These are phyloP conservation scores for Staurois parvus DNA, from an alignment of 2,797 vertebrate species.

Conservation along the genomic window DNA sequence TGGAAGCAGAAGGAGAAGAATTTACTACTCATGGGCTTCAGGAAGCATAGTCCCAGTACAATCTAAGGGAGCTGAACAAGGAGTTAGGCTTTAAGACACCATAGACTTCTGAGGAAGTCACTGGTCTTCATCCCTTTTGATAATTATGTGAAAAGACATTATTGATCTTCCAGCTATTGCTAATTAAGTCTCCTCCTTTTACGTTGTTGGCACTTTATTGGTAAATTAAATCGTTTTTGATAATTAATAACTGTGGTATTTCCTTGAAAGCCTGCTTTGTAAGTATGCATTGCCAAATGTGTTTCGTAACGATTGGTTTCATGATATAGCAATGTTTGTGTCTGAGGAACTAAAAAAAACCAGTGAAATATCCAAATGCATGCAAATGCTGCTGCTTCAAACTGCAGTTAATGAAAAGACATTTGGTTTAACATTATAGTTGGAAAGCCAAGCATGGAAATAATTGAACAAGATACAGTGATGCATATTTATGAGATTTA, in stretches of 20 bases:
- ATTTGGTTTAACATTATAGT: constrained; percentile 26
- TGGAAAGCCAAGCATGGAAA: constrained; percentile 40
- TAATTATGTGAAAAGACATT: neutral
- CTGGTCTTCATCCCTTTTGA: neutral
- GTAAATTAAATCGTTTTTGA: neutral
- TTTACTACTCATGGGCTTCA: too few species aligned
- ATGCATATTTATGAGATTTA: constrained; percentile 24
- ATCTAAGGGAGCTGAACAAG: neutral
- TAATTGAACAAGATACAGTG: constrained; percentile 16
- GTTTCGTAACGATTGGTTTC: neutral
- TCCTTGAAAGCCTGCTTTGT: neutral
- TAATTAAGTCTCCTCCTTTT: constrained; percentile 20
- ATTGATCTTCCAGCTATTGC: constrained; percentile 13
- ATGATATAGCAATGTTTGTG: neutral
- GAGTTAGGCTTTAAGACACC: neutral
- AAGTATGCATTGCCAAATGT: neutral
- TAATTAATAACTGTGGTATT: constrained; percentile 8
- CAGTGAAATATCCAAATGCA: constrained; percentile 13
- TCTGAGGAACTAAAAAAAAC: neutral
- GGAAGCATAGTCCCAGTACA: too few species aligned
- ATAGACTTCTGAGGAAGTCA: neutral
- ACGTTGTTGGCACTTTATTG: constrained; percentile 20
- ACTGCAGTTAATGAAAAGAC: constrained; percentile 16
- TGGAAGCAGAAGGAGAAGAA: too few species aligned
- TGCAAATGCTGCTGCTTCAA: constrained; percentile 19